Conservation (phyloP, 2,888 invertebrate species). For the Carcina quercana region DNA sequence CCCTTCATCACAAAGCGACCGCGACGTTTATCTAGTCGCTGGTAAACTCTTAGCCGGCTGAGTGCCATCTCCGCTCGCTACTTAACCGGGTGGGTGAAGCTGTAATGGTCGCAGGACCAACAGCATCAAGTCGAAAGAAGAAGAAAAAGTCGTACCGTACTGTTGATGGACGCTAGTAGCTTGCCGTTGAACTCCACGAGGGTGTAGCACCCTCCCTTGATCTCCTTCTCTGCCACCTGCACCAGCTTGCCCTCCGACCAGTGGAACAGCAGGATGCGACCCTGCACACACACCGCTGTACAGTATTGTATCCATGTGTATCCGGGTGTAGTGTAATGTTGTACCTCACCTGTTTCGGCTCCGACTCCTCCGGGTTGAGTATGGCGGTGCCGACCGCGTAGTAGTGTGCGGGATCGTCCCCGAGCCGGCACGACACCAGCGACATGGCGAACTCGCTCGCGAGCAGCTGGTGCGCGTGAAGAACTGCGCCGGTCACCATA, state of each 20-base stretch:
- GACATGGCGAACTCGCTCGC: conserved; percentile 93
- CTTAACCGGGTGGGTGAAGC: too few relatives aligned
- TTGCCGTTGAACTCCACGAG: conserved; percentile 97
- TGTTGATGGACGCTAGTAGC: conserved; percentile 95
- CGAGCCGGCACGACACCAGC: conserved; percentile 90
- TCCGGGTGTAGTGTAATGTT: conserved; percentile 84
- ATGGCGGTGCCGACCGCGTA: conserved; percentile 96
- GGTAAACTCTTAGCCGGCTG: too few relatives aligned
- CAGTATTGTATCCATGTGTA: not conserved
- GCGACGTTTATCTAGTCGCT: too few relatives aligned
- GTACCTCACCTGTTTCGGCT: conserved; percentile 92
- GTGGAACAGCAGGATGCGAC: conserved; percentile 92
- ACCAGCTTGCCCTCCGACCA: conserved; percentile 90
- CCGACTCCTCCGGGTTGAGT: conserved; percentile 96
- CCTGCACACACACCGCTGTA: conserved; percentile 48
- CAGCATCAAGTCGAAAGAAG: too few relatives aligned
- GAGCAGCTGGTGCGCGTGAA: conserved; percentile 95
- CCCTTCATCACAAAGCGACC: too few relatives aligned
- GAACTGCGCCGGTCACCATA: conserved; percentile 67
- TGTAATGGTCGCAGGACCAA: too few relatives aligned
- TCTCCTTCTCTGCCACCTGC: conserved; percentile 95
- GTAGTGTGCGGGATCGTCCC: conserved; percentile 93
- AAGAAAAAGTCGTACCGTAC: conserved; percentile 93
- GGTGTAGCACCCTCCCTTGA: conserved; percentile 95
- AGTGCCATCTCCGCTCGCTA: too few relatives aligned